Evolutionary conservation across 2,113 vertebrate species (phyloP).

Genomic region (Rousettus leschenaultii): DNA sequence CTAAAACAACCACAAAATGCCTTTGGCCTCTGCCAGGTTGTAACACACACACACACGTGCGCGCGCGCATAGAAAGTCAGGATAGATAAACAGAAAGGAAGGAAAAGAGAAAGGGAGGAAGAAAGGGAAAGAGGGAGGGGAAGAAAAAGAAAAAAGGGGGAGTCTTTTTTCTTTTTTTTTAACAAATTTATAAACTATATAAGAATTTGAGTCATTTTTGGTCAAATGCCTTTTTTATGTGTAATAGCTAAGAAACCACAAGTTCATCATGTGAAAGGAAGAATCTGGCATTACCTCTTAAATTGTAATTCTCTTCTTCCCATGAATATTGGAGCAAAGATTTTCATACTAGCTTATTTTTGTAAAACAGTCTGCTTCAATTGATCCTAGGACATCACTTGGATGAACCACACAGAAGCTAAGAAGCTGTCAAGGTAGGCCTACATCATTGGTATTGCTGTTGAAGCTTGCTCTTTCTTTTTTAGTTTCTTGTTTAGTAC

Average conservation of each 20-base stretch:
- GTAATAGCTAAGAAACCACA: constrained; percentile 57
- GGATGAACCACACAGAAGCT: constrained; percentile 2
- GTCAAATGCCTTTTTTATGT: constrained; percentile 45
- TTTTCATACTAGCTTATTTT: constrained; percentile 49
- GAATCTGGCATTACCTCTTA: constrained; percentile 18
- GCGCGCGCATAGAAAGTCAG: not conserved
- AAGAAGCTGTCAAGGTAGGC: not conserved
- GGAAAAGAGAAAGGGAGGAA: too few species aligned
- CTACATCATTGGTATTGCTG: not conserved
- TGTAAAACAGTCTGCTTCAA: not conserved
- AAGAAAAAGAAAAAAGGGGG: not conserved
- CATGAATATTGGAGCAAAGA: constrained; percentile 14
- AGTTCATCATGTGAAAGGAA: constrained; percentile 41
- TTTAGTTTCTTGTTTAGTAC: not conserved
- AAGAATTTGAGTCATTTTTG: constrained; percentile 49
- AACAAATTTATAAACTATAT: constrained; percentile 50
- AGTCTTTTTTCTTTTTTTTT: not conserved
- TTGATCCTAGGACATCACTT: not conserved
- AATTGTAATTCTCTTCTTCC: constrained; percentile 46
- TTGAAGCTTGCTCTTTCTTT: not conserved
- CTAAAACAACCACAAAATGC: constrained; percentile 56
- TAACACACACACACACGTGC: not conserved
- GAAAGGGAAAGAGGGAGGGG: not conserved
- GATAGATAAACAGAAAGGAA: not conserved
- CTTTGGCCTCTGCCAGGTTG: constrained; percentile 8